Percentiles rank a stretch among this genome's conserved stretches.
These are phyloP conservation scores for Calidris pygmaea DNA, from an alignment of 2,113 vertebrate species.

Conservation along the genomic window DNA sequence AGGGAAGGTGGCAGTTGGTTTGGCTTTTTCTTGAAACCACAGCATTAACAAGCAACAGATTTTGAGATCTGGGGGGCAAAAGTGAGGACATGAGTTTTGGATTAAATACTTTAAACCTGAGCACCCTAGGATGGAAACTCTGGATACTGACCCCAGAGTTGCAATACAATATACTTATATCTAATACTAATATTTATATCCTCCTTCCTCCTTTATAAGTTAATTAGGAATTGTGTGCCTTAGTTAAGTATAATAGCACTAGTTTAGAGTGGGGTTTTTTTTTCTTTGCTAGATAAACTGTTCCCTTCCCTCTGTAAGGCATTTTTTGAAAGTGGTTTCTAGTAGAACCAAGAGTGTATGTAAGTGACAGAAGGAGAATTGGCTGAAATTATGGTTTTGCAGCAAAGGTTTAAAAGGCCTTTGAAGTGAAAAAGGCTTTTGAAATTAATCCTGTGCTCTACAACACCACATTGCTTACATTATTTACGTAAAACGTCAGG, in stretches of 20 bases:
- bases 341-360: neutral
- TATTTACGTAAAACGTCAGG: neutral
- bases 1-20: neutral
- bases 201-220: neutral
- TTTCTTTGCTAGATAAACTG: neutral
- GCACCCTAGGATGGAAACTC: neutral
- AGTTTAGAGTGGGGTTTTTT: neutral
- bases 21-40: neutral
- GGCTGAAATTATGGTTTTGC: neutral
- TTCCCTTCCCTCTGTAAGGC: neutral
- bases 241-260: neutral
- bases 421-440: neutral
- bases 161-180: neutral
- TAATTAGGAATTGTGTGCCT: accelerated
- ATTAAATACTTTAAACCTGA: neutral
- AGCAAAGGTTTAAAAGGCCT: neutral
- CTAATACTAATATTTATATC: neutral
- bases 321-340: neutral
- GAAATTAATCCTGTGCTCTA: neutral
- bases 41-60: neutral
- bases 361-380: neutral
- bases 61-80: neutral
- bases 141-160: neutral
- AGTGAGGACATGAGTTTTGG: neutral
- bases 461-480: neutral